Evolutionary conservation across 2,888 invertebrate species (phyloP), one percentile per base, ranked within the genome.

Genomic region (Rhodophaea formosa): DNA sequence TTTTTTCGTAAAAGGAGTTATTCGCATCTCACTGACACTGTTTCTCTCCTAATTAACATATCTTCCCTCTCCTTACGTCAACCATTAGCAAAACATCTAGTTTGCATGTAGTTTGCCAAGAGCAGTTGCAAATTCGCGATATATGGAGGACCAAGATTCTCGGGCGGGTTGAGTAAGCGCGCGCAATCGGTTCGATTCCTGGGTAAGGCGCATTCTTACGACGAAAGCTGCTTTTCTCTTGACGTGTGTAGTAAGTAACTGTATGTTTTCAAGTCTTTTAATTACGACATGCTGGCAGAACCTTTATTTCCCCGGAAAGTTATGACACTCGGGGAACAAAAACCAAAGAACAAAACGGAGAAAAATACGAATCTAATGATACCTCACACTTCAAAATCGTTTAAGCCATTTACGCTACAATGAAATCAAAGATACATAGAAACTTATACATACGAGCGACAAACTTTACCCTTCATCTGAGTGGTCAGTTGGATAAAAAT

Each of bases 181-280:
- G 66, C 62, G 62, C 54, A 66, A 71, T 61, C 60, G 76, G 74
- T 73, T 79, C 69, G 71, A 76, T 73, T 85, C 87, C 86, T 74
- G 79, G 63, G 67, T 64, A 58, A 61, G 64, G 61, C 57, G 65
- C 72, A 86, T 86, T 86, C 85, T 79, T 79, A 62, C 65, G 66
- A 81, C 68, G 86, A 86, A 86, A 88, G 88, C 64, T 64, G 60
- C 70, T 81, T 86, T 45, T 80, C 82, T 80, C 86, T 87, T 83
- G 85, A 80, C 61, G 62, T 65, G 60, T 64, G 63, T 79, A 81
- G 82, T 58, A 54, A 52, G 39, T 12, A n/a, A 39, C 54, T 64
- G 15, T 47, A 55, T 53, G 61, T 59, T 59, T 62, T 61, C 52
- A 46, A 2, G 32, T 39, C n/a, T n/a, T n/a, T n/a, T n/a, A n/a